phyloP scores from a whole-genome alignment of 2,888 invertebrate genomes.

The Netelia inedita region DNA sequence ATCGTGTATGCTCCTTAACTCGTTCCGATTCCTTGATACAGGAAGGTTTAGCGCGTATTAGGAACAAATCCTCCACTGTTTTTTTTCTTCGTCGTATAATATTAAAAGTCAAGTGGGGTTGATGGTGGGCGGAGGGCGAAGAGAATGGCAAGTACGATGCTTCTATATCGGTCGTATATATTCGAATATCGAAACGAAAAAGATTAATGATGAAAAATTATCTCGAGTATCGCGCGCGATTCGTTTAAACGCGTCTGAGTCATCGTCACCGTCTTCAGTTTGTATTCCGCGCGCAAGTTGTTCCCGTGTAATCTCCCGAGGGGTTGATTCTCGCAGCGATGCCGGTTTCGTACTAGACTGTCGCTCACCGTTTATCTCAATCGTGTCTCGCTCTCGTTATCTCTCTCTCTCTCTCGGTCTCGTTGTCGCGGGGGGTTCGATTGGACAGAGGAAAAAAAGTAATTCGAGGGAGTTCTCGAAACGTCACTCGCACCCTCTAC shows the following conservation, averaged over 20 bases:
- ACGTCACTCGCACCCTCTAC: conserved; percentile 74
- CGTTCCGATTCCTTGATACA: conserved; percentile 65
- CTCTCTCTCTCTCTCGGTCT: conserved; percentile 10
- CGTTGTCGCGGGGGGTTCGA: conserved; percentile 3
- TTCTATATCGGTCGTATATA: neutral
- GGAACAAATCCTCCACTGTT: conserved; percentile 65
- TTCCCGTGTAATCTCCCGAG: conserved; percentile 27
- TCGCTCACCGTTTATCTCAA: conserved; percentile 15
- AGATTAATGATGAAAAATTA: neutral
- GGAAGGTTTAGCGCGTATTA: conserved; percentile 67
- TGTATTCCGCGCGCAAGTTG: neutral
- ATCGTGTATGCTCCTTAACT: conserved; percentile 34
- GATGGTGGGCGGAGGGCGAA: conserved; percentile 35
- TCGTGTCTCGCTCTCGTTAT: neutral
- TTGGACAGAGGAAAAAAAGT: neutral
- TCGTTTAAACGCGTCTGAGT: conserved; percentile 50
- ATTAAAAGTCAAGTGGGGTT: neutral
- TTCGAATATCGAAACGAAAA: neutral
- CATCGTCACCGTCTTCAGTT: neutral
- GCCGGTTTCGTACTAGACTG: neutral
- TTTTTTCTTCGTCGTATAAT: conserved; percentile 30
- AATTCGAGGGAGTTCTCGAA: conserved; percentile 63
- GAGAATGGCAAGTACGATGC: neutral
- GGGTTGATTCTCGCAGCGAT: conserved; percentile 14
- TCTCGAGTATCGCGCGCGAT: conserved; percentile 56